Evolutionary conservation across 2,113 vertebrate genomes (phyloP), one percentile per base, ranked within the genome.

Genomic region (Craseonycteris thonglongyai): DNA sequence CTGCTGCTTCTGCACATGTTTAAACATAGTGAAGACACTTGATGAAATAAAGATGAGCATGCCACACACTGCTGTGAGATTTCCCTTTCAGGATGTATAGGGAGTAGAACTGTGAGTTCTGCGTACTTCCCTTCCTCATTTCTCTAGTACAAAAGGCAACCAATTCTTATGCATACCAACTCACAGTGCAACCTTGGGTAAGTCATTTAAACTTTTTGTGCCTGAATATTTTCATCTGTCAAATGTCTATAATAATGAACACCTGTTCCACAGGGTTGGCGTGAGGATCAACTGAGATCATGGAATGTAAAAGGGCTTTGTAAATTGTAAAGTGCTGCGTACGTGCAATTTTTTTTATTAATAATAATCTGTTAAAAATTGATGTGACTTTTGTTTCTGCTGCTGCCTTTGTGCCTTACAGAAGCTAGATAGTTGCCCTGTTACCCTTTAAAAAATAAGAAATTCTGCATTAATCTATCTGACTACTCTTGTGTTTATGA

Each of bases 321-420:
- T 81, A 80, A 95, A 72, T 71, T 38, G 3, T 58, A n/a, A 85
- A 69, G n/a, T 91, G 72, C 21, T 74, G 40, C 49, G 33, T 12
- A 90, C 76, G 12, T 84, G 16, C n/a, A 76, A 38, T 79, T n/a
- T 58, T n/a, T 58, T 30, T 75, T 86, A 72, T 40, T 74, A 15
- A 30, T 84, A 33, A 49, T 45, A 40, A 49, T 78, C 21, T 47
- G 11, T 93, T 95, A 81, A 68, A 69, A 95, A 83, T 66, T 15
- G 9, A 65, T 75, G 28, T 83, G 56, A 3, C 38, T 92, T 95
- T 96, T 92, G 72, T 94, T 93, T 95, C 86, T 94, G 51, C 40
- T 90, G 38, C 2, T 91, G 47, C 21, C 26, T 85, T 96, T 93
- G 88, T 79, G 26, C 54, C 68, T 93, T 71, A 61, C 65, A 72